phyloP scores from a whole-genome alignment of 2,797 vertebrate species.

The Furcifer pardalis region DNA sequence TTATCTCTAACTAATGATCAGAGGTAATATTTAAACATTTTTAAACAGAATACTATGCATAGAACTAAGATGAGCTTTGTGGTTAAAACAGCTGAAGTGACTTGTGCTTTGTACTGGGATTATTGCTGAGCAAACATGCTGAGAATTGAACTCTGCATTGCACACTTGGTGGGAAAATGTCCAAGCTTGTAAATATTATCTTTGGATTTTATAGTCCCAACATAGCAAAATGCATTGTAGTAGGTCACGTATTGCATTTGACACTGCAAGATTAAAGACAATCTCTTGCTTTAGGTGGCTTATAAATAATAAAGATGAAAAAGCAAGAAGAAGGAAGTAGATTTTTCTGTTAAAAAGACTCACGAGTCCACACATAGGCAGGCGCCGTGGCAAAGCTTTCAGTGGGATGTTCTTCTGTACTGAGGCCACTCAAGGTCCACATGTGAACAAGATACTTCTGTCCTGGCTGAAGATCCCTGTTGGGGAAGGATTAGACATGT shows the following conservation, averaged over 20 bases:
- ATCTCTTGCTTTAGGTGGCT: not conserved
- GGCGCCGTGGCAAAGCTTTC: slow-evolving; percentile 88
- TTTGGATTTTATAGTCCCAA: too few species aligned
- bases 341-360: slow-evolving; percentile 63
- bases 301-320: not conserved
- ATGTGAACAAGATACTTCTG: slow-evolving; percentile 87
- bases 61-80: not conserved
- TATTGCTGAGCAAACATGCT: not conserved
- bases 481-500: not conserved
- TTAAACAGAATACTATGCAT: not conserved
- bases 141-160: not conserved
- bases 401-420: slow-evolving; percentile 83
- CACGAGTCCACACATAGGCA: slow-evolving; percentile 90
- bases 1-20: not conserved
- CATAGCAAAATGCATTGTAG: not conserved
- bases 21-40: not conserved
- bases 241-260: not conserved
- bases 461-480: slow-evolving; percentile 88
- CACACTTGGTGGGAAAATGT: not conserved
- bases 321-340: not conserved
- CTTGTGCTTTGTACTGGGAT: not conserved
- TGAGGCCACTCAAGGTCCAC: slow-evolving; percentile 86
- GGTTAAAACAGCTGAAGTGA: not conserved
- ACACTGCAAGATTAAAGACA: not conserved
- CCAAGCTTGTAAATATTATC: too few species aligned